Evolutionary conservation across 2,113 vertebrate genomes (phyloP), one percentile per base, ranked within the genome.

Genomic region (Sorex araneus): DNA sequence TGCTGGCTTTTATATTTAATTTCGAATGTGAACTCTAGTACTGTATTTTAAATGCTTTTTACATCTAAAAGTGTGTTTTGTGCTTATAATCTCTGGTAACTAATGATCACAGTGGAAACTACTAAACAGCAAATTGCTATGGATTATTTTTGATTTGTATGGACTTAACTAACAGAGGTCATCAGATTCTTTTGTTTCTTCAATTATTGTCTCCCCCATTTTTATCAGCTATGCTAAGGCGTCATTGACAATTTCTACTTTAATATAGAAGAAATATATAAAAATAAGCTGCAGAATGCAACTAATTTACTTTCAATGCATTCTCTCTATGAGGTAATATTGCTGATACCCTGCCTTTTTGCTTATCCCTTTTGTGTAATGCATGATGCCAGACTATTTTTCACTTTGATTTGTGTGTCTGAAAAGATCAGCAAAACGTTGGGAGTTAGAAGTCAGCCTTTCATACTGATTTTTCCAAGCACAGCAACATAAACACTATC

Each of bases 401-500:
- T 97, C 84, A 90, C 71, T 89, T 87, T 89, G 79, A 95, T 95
- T 97, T 97, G 85, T 96, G 75, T 84, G 88, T 97, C 70, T 93
- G 70, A 76, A 96, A 96, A 94, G 82, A 94, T 94, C 91, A 96
- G 93, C 89, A 96, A 77, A 94, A 97, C 93, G 71, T 74, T 75
- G 32, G 57, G 30, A 88, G 23, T 80, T 93, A 90, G 32, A 95
- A 95, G 54, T 90, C 34, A 91, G 28, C 8, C 43, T 91, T 82
- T 73, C 64, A 16, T 70, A 47, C 25, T 50, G 60, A 81, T 19
- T 70, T n/a, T 75, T 96, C 69, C 11, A 76, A 93, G 74, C 74
- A 63, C 0, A 91, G 74, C 23, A 76, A 70, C 36, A 57, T 30
- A 69, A 94, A 60, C 11, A 57, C 12, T 40, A 30, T 12, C 66